A percentile compares a stretch with the other conserved stretches of the same genome.
phyloP scores from a whole-genome alignment of 2,797 vertebrate species.

The Phoebastria nigripes region DNA sequence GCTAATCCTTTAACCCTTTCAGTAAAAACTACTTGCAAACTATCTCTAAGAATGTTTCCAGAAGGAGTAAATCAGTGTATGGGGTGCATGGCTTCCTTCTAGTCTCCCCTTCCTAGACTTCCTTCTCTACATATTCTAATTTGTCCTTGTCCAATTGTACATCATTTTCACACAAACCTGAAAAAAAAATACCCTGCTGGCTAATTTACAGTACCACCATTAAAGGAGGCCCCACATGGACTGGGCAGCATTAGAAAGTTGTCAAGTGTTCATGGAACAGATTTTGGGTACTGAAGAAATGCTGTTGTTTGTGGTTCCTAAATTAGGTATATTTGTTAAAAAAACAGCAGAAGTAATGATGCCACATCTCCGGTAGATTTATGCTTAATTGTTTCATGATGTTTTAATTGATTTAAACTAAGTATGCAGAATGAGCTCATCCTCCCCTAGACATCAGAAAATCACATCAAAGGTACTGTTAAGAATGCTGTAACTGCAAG shows the following conservation, averaged over 20 bases:
- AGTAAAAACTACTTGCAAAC: not conserved
- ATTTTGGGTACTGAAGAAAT: not conserved
- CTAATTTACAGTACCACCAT: not conserved
- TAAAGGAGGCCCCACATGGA: not conserved
- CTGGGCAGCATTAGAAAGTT: not conserved
- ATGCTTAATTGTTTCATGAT: not conserved
- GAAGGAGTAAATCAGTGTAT: not conserved
- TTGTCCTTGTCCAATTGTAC: not conserved
- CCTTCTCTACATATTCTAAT: not conserved
- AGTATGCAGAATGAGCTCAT: not conserved
- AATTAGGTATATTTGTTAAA: not conserved
- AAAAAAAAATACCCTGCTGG: not conserved
- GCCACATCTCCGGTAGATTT: not conserved
- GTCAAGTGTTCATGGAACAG: not conserved
- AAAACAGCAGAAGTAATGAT: not conserved
- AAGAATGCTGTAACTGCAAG: not conserved
- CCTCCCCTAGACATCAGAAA: not conserved
- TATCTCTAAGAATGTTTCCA: not conserved
- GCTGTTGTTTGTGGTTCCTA: not conserved
- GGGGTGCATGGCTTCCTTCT: not conserved
- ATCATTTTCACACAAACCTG: not conserved
- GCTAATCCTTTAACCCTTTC: not conserved
- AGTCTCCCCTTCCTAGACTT: not conserved
- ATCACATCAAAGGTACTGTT: not conserved
- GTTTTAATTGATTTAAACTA: not conserved